Conservation (phyloP, 2,797 vertebrate genomes). For the Manis javanica region DNA sequence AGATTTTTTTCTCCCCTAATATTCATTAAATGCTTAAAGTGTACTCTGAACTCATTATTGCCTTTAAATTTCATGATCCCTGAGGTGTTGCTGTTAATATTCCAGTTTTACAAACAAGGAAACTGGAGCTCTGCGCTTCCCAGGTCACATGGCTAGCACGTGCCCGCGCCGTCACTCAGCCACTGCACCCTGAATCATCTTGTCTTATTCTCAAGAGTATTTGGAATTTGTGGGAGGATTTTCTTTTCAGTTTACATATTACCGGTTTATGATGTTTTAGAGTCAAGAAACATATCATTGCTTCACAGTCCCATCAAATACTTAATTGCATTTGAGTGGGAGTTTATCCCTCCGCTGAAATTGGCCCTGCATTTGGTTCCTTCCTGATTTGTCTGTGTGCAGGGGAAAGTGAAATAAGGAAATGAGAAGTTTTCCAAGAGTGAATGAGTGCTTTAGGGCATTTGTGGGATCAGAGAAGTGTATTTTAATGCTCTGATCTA, state of each 20-base stretch:
- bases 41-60: not conserved
- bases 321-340: not conserved
- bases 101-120: not conserved
- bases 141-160: no score
- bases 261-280: not conserved
- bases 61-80: not conserved
- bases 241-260: not conserved
- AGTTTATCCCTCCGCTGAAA: not conserved
- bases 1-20: not conserved
- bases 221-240: not conserved
- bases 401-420: constrained; percentile 15
- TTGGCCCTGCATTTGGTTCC: not conserved
- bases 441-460: not conserved
- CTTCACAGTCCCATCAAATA: not conserved
- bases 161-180: not conserved
- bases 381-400: not conserved
- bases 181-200: not conserved
- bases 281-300: not conserved
- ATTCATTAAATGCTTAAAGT: not conserved
- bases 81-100: not conserved
- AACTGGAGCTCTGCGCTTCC: not conserved
- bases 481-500: not conserved
- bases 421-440: not conserved
- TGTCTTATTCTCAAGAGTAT: not conserved
- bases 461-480: not conserved